A percentile compares a stretch with the other conserved stretches of the same genome.
phyloP scores from a whole-genome alignment of 2,888 invertebrate species.

The Hirtodrosophila alboralis region DNA sequence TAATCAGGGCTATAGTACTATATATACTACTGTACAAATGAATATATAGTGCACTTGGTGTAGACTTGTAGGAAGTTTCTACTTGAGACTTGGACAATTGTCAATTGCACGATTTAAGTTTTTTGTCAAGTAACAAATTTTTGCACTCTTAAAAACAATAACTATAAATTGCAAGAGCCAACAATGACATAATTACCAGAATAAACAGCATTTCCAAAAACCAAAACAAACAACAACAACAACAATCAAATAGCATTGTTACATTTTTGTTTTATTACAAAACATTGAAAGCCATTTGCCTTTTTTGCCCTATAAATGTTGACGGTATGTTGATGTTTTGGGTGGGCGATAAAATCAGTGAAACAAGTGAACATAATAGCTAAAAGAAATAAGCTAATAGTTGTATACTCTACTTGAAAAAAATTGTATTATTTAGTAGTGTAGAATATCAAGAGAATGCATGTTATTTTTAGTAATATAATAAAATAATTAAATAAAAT shows the following conservation, averaged over 20 bases:
- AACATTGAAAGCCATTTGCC: conserved; percentile 76
- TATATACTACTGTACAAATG: conserved; percentile 30
- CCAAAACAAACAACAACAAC: conserved; percentile 24
- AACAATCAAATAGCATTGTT: conserved; percentile 56
- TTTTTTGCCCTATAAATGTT: conserved; percentile 64
- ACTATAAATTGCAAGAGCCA: conserved; percentile 52
- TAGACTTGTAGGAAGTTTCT: conserved; percentile 50
- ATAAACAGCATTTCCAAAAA: conserved; percentile 20
- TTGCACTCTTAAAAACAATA: conserved; percentile 26
- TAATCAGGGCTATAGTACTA: conserved; percentile 36
- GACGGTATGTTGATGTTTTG: conserved; percentile 43
- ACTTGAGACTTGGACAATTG: conserved; percentile 49
- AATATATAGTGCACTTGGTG: conserved; percentile 37
- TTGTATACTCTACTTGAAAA: conserved; percentile 25
- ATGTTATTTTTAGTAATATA: too few species aligned
- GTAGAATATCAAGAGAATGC: too few species aligned
- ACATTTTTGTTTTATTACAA: conserved; percentile 70
- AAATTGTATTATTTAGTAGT: too few species aligned
- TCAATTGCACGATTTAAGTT: too few species aligned
- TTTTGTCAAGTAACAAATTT: conserved; percentile 3
- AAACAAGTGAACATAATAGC: conserved; percentile 40
- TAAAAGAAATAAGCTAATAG: conserved; percentile 4
- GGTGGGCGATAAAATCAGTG: conserved; percentile 60
- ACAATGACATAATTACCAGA: conserved; percentile 55
- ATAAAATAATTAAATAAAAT: too few species aligned